Evolutionary conservation across 2,888 invertebrate genomes (phyloP).

Genomic region (Papilio elwesi): DNA sequence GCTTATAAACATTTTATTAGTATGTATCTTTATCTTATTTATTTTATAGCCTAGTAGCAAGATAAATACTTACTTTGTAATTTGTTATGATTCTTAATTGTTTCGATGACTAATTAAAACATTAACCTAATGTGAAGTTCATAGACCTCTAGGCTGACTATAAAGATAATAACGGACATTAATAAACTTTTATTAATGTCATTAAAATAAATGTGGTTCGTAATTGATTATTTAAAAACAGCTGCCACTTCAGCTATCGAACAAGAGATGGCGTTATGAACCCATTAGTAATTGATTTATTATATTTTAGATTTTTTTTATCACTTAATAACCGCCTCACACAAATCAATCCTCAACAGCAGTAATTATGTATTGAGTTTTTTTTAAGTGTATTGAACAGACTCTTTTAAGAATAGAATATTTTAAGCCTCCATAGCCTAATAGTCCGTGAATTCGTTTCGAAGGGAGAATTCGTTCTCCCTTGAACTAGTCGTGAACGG

Average conservation of each 20-base stretch:
- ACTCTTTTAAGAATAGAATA: not conserved
- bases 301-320: slow-evolving; percentile 8
- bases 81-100: slow-evolving; percentile 14
- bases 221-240: slow-evolving; percentile 41
- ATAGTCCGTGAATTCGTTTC: no score
- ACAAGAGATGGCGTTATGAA: slow-evolving; percentile 62
- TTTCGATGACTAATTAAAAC: slow-evolving; percentile 31
- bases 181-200: slow-evolving; percentile 29
- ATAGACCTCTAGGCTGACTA: slow-evolving; percentile 23
- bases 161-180: slow-evolving; percentile 35
- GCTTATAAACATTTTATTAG: not conserved
- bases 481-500: no score
- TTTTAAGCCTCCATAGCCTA: no score
- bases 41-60: slow-evolving; percentile 20
- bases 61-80: slow-evolving; percentile 15
- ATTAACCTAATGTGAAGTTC: slow-evolving; percentile 35
- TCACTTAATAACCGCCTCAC: not conserved
- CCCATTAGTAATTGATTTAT: slow-evolving; percentile 6
- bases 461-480: no score
- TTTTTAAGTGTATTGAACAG: not conserved
- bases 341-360: not conserved
- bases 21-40: slow-evolving; percentile 7
- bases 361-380: not conserved
- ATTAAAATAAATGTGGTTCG: slow-evolving; percentile 25
- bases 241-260: slow-evolving; percentile 54